A percentile compares a stretch with the other conserved stretches of the same genome.
phyloP scores from a whole-genome alignment of 2,888 invertebrate species.

The Callosobruchus maculatus region DNA sequence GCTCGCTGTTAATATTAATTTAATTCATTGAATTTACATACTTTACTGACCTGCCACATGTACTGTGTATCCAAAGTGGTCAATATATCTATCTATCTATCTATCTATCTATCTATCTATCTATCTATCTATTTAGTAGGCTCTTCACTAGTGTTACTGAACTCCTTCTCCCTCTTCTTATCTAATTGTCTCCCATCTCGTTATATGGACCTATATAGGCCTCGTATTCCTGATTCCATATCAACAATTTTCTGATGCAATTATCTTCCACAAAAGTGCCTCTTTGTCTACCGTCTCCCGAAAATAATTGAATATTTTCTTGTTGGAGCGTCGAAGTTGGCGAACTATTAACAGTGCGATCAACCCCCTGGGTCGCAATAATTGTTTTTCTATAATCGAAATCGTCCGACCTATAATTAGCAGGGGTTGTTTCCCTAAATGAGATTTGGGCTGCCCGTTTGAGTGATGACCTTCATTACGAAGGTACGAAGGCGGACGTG shows the following conservation, averaged over 20 bases:
- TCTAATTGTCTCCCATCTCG: too few species aligned
- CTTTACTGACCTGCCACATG: too few species aligned
- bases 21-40: too few species aligned
- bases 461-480: background rate
- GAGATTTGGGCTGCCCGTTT: slow-evolving; percentile 33
- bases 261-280: background rate
- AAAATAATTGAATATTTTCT: background rate
- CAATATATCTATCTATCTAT: too few species aligned
- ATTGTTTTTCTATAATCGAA: background rate
- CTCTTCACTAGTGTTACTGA: too few species aligned
- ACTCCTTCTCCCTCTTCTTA: too few species aligned
- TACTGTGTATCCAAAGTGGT: too few species aligned
- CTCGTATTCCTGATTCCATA: background rate
- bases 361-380: background rate
- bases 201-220: background rate
- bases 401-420: slow-evolving; percentile 1
- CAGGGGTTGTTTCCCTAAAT: slow-evolving; percentile 22
- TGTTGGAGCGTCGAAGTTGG: background rate
- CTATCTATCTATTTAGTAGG: too few species aligned
- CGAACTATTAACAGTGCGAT: background rate
- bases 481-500: background rate
- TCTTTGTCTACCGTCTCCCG: background rate
- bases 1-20: too few species aligned
- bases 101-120: too few species aligned
- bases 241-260: background rate